phyloP scores from a whole-genome alignment of 2,113 vertebrate species.

The Rallus limicola region DNA sequence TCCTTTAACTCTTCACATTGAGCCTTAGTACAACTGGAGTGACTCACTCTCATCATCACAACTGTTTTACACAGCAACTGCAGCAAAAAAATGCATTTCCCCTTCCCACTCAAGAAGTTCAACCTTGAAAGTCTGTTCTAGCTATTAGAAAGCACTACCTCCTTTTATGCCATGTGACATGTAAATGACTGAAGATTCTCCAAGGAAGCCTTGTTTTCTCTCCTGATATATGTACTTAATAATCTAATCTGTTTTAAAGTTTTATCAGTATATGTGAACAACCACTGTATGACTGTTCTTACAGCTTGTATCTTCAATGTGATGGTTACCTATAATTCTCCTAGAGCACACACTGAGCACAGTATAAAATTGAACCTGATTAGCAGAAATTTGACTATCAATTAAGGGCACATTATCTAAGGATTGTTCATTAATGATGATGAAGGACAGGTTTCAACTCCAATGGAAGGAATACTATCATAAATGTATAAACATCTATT shows the following conservation, averaged over 20 bases:
- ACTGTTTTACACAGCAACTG: background rate
- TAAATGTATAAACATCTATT: background rate
- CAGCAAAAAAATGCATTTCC: background rate
- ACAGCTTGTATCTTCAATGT: background rate
- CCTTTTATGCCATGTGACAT: background rate
- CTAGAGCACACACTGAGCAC: background rate
- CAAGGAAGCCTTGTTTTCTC: background rate
- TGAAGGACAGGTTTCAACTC: background rate
- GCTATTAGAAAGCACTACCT: background rate
- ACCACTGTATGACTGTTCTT: background rate
- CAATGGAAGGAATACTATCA: background rate
- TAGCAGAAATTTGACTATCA: background rate
- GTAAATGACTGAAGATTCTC: background rate
- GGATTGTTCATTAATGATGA: background rate
- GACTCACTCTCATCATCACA: background rate
- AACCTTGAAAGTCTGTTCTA: background rate
- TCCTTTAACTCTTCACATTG: background rate
- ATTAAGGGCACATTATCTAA: background rate
- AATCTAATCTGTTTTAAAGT: background rate
- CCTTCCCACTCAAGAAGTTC: background rate
- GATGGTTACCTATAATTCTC: background rate
- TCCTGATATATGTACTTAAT: background rate
- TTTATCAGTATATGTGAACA: background rate
- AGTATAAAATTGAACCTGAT: background rate
- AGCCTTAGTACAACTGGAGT: background rate